Conservation (phyloP, 2,113 vertebrate species). For the Malaclemys terrapin region DNA sequence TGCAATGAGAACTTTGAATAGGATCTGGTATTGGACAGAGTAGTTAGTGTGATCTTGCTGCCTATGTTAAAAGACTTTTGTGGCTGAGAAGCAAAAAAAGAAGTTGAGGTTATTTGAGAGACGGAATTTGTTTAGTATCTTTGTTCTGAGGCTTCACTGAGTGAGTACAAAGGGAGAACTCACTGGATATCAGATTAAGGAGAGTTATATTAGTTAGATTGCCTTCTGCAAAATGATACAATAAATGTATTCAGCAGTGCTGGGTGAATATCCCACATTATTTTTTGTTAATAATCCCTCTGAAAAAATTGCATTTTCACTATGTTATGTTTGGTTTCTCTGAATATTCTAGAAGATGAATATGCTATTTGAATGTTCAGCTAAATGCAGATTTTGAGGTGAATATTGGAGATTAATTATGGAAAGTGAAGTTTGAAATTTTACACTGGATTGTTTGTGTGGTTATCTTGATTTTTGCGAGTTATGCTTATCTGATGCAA, state of each 20-base stretch:
- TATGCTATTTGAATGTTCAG: background rate
- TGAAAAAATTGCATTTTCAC: background rate
- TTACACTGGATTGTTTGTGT: background rate
- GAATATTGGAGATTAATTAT: background rate
- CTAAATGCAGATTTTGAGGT: background rate
- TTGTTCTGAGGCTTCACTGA: constrained; percentile 36
- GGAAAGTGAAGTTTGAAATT: background rate
- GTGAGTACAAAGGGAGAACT: background rate
- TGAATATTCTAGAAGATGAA: background rate
- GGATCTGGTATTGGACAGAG: background rate
- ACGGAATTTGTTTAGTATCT: constrained; percentile 36
- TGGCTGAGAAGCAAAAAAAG: background rate
- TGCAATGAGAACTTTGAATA: background rate
- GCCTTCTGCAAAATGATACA: constrained; percentile 56
- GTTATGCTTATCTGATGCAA: background rate
- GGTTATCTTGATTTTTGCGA: background rate
- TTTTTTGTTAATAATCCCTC: background rate
- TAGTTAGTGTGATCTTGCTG: background rate
- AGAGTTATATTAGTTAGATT: constrained; percentile 36
- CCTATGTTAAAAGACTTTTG: background rate
- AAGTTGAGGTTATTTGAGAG: background rate
- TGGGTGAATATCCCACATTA: background rate
- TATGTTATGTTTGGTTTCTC: background rate
- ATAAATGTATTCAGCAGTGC: background rate
- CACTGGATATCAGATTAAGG: constrained; percentile 26